Percentiles rank a stretch among this genome's conserved stretches.
These are phyloP conservation scores for Neodon shergylaensis DNA, from an alignment of 2,113 vertebrate species.

Conservation along the genomic window DNA sequence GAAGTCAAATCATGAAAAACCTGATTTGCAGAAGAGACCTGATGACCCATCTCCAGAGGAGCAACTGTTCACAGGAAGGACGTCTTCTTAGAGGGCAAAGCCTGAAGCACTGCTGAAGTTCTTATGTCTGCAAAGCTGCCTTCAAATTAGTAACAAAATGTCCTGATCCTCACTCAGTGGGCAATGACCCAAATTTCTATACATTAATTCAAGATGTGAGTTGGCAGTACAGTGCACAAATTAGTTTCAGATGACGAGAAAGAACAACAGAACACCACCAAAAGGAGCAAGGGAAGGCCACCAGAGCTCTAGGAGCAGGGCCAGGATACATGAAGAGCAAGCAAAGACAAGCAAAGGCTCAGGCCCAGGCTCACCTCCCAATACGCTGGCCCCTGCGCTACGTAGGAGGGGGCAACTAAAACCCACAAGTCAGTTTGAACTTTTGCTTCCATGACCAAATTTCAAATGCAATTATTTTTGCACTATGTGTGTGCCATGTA, in stretches of 20 bases:
- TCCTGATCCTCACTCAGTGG: conserved; percentile 61
- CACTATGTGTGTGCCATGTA: not conserved
- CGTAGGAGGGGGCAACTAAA: not conserved
- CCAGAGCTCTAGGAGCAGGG: not conserved
- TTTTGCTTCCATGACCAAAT: not conserved
- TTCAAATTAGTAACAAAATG: conserved; percentile 66
- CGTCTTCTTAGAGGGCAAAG: conserved; percentile 9
- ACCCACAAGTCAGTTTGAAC: not conserved
- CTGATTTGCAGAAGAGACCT: conserved; percentile 19
- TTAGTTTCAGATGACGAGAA: conserved; percentile 80
- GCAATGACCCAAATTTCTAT: conserved; percentile 73
- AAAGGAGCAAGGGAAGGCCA: conserved; percentile 61
- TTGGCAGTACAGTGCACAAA: conserved; percentile 71
- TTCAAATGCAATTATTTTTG: not conserved
- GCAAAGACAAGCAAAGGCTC: conserved; percentile 51
- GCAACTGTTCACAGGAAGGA: conserved; percentile 56
- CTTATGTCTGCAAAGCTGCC: conserved; percentile 62
- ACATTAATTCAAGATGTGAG: conserved; percentile 84
- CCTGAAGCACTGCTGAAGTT: conserved; percentile 14
- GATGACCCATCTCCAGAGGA: conserved; percentile 58
- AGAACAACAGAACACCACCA: conserved; percentile 57
- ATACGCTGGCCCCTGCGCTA: not conserved
- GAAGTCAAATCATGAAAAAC: conserved; percentile 53
- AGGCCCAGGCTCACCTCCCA: not conserved
- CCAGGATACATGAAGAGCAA: conserved; percentile 42